Base-by-base conservation (phyloP, 2,888 invertebrate species). In the Crepidodera aurea region DNA sequence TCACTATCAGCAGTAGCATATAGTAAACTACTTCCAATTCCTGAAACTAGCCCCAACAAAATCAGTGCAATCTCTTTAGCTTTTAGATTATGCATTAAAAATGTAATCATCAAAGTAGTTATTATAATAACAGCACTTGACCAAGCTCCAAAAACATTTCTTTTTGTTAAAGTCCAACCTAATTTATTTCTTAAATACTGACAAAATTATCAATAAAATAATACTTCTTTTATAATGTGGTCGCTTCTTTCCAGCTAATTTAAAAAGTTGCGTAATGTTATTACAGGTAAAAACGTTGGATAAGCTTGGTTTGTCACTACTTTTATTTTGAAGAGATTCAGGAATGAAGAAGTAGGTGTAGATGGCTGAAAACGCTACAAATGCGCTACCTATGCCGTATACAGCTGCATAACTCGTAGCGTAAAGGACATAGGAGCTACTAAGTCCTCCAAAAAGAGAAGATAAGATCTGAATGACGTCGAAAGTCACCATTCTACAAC, bases 401-500 rank as follows among this genome's bases (percentile, higher is more conserved):
- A 55, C 19, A 10, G 44, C 55, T 3, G 55, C 10, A 18, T 55
- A 55, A 13, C 44, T 55, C 3, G 55, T 55, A 10, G 44, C 44
- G 16, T 55, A 55, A n/a, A 55, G 18, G 6, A 55, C 6, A 10
- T 16, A 42, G 1, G 55, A 32, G 25, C 55, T 55, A 16, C 10
- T 10, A 2, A 55, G 15, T 8, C 32, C 42, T 18, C 32, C 55
- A 7, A 1, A 27, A 44, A 44, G 29, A n/a, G 42, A 2, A 12
- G 19, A 18, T 7, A 55, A 16, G 27, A 55, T 32, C 12, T 18
- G 27, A 12, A 44, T 15, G 1, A 44, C 29, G 10, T 55, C 55
- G 16, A 44, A 55, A n/a, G 44, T 13, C 3, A 19, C 55, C 42
- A 44, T 55, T 10, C 55, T 55, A n/a, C n/a, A n/a, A n/a, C n/a